Evolutionary conservation across 2,888 invertebrate genomes (phyloP).

Genomic region (Drosophila melanosoma): DNA sequence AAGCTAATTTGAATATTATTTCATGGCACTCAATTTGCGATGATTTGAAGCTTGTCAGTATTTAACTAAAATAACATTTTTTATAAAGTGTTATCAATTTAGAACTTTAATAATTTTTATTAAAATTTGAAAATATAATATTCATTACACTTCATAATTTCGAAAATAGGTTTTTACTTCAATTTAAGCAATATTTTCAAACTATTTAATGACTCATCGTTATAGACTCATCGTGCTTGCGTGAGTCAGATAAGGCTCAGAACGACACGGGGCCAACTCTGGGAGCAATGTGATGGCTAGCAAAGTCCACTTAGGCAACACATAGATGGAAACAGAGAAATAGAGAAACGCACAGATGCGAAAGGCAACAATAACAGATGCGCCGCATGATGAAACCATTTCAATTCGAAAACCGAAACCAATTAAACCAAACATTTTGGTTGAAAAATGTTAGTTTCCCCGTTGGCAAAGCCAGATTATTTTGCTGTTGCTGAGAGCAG

Average conservation of each 20-base stretch:
- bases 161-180: not conserved
- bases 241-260: not conserved
- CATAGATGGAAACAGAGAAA: slow-evolving; percentile 1
- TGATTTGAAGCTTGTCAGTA: not conserved
- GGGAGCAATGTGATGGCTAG: not conserved
- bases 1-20: not conserved
- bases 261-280: slow-evolving; percentile 1
- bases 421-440: slow-evolving; percentile 77
- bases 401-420: slow-evolving; percentile 70
- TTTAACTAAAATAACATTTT: not conserved
- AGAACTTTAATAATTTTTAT: not conserved
- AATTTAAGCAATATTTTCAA: not conserved
- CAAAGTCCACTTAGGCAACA: slow-evolving; percentile 36
- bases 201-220: not conserved
- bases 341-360: slow-evolving; percentile 11
- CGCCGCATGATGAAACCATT: slow-evolving; percentile 40
- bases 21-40: not conserved
- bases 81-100: too few relatives aligned
- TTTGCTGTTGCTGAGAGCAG: slow-evolving; percentile 12
- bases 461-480: slow-evolving; percentile 53
- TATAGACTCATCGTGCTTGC: not conserved
- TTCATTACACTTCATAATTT: not conserved
- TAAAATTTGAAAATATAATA: not conserved
- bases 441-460: slow-evolving; percentile 49
- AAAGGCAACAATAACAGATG: slow-evolving; percentile 39